A percentile compares a stretch with the other conserved stretches of the same genome.
Evolutionary conservation across 2,888 invertebrate genomes (phyloP).

Genomic region (Mesorhabditis spiculigera): DNA sequence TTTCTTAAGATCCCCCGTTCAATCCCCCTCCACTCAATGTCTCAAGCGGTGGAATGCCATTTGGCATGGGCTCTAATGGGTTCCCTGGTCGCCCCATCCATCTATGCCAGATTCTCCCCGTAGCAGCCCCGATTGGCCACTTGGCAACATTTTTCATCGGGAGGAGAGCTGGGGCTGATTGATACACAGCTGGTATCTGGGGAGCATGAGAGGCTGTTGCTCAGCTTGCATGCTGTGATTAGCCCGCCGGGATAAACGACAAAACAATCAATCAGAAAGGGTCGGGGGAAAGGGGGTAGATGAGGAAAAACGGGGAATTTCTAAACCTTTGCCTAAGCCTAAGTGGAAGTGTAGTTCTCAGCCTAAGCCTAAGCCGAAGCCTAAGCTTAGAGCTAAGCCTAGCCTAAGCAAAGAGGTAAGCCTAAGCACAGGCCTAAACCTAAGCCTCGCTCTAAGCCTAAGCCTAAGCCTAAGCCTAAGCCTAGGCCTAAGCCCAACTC

Average conservation of each 20-base stretch:
- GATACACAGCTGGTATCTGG: no score
- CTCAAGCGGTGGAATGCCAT: no score
- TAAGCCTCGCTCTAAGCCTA: background rate
- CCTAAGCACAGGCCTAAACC: background rate
- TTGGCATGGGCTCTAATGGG: no score
- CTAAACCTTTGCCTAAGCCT: background rate
- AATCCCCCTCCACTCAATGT: no score
- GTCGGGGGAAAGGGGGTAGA: slow-evolving; percentile 7
- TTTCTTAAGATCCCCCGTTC: no score
- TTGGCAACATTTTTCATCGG: no score
- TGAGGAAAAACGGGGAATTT: background rate
- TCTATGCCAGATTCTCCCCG: no score
- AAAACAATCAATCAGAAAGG: background rate
- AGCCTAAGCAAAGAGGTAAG: no score
- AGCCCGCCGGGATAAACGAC: background rate
- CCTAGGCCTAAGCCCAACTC: slow-evolving; percentile 1
- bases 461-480: background rate
- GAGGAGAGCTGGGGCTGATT: no score
- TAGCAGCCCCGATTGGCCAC: no score
- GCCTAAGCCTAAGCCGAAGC: background rate
- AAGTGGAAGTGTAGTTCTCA: background rate
- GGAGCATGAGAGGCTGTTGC: no score
- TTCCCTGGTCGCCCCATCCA: no score
- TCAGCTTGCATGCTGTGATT: background rate
- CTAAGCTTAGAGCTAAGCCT: background rate